phyloP scores from a whole-genome alignment of 2,797 vertebrate species.

The Argya squamiceps region DNA sequence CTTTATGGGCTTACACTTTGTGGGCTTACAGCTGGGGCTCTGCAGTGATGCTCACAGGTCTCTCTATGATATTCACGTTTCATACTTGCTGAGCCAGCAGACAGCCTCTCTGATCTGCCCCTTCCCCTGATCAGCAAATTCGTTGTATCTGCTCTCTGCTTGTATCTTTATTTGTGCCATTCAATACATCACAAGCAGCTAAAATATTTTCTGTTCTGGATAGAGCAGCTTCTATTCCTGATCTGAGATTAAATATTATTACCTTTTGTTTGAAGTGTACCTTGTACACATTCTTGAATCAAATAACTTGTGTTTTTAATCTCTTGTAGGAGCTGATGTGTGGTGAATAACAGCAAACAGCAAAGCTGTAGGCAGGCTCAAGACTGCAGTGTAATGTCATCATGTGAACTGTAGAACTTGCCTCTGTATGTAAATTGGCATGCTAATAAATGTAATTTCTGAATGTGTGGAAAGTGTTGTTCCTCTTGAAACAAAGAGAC shows the following conservation, averaged over 20 bases:
- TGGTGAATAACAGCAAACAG: neutral
- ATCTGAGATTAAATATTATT: neutral
- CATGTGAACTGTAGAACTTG: neutral
- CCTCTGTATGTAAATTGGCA: neutral
- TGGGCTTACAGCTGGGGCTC: neutral
- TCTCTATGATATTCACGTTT: neutral
- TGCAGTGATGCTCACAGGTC: neutral
- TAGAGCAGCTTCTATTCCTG: neutral
- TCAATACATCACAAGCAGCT: fast-evolving
- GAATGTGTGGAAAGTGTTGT: neutral
- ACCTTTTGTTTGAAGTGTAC: neutral
- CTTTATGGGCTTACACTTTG: fast-evolving
- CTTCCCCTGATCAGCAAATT: neutral
- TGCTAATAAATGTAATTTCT: constrained; percentile 67
- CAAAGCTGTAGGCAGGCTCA: neutral
- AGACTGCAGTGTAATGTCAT: neutral
- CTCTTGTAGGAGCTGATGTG: constrained; percentile 43
- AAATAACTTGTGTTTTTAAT: neutral
- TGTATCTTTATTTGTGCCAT: neutral
- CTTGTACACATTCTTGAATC: fast-evolving
- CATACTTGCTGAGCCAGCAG: neutral
- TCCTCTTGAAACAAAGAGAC: neutral
- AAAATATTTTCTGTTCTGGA: neutral
- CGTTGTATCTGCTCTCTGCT: fast-evolving
- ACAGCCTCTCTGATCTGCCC: neutral